Evolutionary conservation across 2,888 invertebrate species (phyloP), one percentile per base, ranked within the genome.

Genomic region (Tetanocera ferruginea): DNA sequence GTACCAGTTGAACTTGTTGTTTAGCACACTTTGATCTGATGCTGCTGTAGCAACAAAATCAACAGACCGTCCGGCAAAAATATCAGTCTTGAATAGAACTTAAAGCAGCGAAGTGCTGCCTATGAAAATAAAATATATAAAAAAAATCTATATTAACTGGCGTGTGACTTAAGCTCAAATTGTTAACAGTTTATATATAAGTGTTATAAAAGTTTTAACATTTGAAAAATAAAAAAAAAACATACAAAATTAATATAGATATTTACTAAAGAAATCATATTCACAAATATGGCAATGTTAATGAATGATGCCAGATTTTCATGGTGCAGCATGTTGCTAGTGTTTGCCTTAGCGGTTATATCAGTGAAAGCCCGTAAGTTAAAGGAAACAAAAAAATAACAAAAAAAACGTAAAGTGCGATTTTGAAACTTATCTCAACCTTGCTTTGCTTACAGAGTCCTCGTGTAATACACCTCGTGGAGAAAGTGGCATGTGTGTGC

Each of bases 401-500:
- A 6, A 37, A 6, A 37, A 43, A 43, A 43, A 11, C 43, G 43
- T 43, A 11, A 43, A 43, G 43, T 43, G 11, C 43, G 1, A 43
- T 11, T 14, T 43, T 43, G 14, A 43, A 43, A 43, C 11, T 14
- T 43, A 43, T 6, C 14, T 14, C 43, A 43, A 43, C 43, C 43
- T 43, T 3, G 43, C 6, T 43, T 43, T 43, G 43, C 3, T 19
- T 71, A 34, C 69, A 82, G 82, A 82, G 31, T 31, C 79, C 43
- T 37, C 79, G 0, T 82, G 82, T 55, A 72, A 9, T 19, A 82
- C 82, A 55, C 81, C 82, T 23, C 31, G 49, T 19, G 25, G 51
- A 17, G 78, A 70, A 23, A 66, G 73, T 52, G 82, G 82, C n/a
- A 57, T 64, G 28, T 82, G 82, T 75, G 76, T 81, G 1, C 79